Conservation (phyloP, 2,797 vertebrate species). For the Catamblyrhynchus diadema region DNA sequence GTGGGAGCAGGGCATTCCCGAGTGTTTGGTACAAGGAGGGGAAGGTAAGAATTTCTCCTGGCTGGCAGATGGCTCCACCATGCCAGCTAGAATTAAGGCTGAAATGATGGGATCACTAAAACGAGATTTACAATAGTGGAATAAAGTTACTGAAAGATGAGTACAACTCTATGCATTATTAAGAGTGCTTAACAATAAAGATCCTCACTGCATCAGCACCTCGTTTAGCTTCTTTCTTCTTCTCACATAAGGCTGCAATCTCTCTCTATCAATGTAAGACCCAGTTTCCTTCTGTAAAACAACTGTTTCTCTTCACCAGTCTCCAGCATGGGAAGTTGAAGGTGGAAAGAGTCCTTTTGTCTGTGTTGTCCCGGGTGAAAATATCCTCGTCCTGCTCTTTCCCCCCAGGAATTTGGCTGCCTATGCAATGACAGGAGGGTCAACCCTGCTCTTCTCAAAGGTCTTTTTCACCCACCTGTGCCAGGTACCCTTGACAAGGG, state of each 20-base stretch:
- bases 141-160: neutral
- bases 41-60: neutral
- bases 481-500: neutral
- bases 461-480: neutral
- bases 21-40: neutral
- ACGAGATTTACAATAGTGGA: neutral
- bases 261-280: neutral
- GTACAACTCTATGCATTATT: conserved; percentile 1
- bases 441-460: neutral
- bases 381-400: neutral
- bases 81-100: neutral
- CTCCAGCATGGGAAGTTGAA: neutral
- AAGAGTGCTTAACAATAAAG: conserved; percentile 15
- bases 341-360: neutral
- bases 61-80: neutral
- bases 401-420: neutral
- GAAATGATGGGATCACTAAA: conserved; percentile 7
- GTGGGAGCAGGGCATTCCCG: neutral
- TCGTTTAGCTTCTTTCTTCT: neutral
- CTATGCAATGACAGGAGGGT: neutral
- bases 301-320: neutral
- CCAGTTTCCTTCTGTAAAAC: neutral
- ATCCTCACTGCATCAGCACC: neutral
- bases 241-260: conserved; percentile 7
- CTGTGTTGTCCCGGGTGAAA: neutral